A percentile compares a stretch with the other conserved stretches of the same genome.
phyloP scores from a whole-genome alignment of 2,113 vertebrate species.

The Sakesphorus luctuosus region DNA sequence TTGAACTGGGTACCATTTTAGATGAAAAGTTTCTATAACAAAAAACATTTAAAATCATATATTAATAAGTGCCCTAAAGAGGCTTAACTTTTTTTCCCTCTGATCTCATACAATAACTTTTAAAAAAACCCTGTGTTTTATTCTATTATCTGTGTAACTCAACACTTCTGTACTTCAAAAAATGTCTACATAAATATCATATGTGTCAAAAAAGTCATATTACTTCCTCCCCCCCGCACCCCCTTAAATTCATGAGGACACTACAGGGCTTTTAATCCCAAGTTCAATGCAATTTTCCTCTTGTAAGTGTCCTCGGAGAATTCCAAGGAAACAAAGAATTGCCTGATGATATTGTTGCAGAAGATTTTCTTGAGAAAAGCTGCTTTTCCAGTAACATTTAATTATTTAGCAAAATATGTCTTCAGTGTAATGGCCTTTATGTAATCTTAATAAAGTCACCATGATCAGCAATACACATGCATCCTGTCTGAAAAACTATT shows the following conservation, averaged over 20 bases:
- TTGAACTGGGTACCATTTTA: neutral
- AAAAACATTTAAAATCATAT: neutral
- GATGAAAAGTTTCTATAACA: neutral
- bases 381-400: constrained; percentile 22
- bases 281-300: neutral
- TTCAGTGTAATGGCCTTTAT: constrained; percentile 36
- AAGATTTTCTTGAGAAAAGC: constrained; percentile 29
- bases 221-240: neutral
- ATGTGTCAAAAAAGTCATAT: neutral
- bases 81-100: neutral
- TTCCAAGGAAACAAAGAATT: constrained; percentile 16
- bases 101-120: neutral
- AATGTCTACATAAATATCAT: neutral
- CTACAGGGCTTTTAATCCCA: neutral
- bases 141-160: neutral
- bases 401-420: neutral
- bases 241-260: neutral
- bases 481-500: neutral
- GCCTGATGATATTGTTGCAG: neutral
- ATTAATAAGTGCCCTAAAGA: fast-evolving
- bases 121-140: neutral
- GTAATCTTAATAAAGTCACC: constrained; percentile 38
- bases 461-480: neutral
- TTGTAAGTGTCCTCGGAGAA: neutral
- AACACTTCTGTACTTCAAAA: neutral